Conservation (phyloP, 2,113 vertebrate species). For the Hippocampus guttulatus region DNA sequence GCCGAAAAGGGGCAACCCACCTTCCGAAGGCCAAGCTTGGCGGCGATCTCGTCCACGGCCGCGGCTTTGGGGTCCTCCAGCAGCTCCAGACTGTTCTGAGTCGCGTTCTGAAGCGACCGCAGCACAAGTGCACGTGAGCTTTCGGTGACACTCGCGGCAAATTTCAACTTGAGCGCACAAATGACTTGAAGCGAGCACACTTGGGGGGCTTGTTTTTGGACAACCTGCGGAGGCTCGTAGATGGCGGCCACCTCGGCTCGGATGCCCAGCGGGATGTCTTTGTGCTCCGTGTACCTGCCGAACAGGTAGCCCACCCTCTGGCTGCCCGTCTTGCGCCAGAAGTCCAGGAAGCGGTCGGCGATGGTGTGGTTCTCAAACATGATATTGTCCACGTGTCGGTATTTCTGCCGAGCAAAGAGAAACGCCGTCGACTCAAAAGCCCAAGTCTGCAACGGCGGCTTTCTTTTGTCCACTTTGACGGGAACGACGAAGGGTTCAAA, state of each 20-base stretch:
- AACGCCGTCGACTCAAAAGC: too few relatives aligned
- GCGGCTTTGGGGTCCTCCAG: slow-evolving; percentile 91
- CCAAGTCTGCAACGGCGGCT: too few relatives aligned
- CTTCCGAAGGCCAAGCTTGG: slow-evolving; percentile 93
- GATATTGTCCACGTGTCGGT: slow-evolving; percentile 98
- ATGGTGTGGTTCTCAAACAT: slow-evolving; percentile 99
- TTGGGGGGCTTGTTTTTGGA: too few relatives aligned
- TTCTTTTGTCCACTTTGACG: too few relatives aligned
- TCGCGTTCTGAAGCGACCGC: slow-evolving; percentile 76
- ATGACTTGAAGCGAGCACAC: too few relatives aligned
- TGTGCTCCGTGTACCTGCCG: slow-evolving; percentile 93
- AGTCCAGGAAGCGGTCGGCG: slow-evolving; percentile 97
- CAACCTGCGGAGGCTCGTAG: slow-evolving; percentile 95
- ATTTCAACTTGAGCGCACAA: too few relatives aligned
- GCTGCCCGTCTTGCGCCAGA: slow-evolving; percentile 96
- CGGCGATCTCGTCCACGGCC: slow-evolving; percentile 92
- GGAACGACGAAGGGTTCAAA: too few relatives aligned
- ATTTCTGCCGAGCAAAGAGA: slow-evolving; percentile 77
- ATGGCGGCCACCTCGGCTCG: slow-evolving; percentile 94
- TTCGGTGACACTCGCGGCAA: too few relatives aligned
- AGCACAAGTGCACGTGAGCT: neutral
- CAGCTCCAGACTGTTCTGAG: slow-evolving; percentile 94
- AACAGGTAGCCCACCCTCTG: slow-evolving; percentile 93
- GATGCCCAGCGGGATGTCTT: slow-evolving; percentile 94
- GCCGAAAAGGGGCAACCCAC: slow-evolving; percentile 45